These are phyloP conservation scores for Acrobasis repandana DNA, from an alignment of 2,888 invertebrate genomes.

Conservation along the genomic window DNA sequence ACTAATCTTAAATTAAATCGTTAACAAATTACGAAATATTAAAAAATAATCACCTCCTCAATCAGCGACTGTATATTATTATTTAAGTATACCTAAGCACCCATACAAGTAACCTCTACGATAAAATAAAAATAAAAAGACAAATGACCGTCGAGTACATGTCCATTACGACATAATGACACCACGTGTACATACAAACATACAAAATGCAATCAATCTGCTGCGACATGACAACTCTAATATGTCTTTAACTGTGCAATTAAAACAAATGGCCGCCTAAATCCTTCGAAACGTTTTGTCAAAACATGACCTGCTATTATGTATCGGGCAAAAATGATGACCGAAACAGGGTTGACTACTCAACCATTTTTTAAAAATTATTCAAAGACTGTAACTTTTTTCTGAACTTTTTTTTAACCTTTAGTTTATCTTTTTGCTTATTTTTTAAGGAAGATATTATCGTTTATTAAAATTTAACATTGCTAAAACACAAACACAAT, in stretches of 20 bases:
- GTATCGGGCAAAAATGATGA: constrained; percentile 44
- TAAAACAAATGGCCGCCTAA: constrained; percentile 55
- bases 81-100: no score
- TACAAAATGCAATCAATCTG: constrained; percentile 25
- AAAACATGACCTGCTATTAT: constrained; percentile 55
- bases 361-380: neutral
- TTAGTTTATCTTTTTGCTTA: neutral
- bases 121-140: constrained; percentile 1
- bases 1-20: no score
- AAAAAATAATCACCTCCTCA: no score
- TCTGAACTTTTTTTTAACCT: neutral
- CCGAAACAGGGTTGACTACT: constrained; percentile 14
- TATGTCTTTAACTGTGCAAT: constrained; percentile 32
- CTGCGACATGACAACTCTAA: constrained; percentile 27
- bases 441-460: no score
- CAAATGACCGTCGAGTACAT: neutral
- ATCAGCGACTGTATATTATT: no score
- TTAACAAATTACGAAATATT: no score
- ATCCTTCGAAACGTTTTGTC: constrained; percentile 55
- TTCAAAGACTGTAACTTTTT: no score
- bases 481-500: no score
- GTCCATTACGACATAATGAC: neutral
- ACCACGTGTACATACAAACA: constrained; percentile 2
- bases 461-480: no score
- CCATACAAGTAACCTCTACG: neutral